Conservation (phyloP, 2,888 invertebrate genomes). For the Drosophila suboccidentalis region DNA sequence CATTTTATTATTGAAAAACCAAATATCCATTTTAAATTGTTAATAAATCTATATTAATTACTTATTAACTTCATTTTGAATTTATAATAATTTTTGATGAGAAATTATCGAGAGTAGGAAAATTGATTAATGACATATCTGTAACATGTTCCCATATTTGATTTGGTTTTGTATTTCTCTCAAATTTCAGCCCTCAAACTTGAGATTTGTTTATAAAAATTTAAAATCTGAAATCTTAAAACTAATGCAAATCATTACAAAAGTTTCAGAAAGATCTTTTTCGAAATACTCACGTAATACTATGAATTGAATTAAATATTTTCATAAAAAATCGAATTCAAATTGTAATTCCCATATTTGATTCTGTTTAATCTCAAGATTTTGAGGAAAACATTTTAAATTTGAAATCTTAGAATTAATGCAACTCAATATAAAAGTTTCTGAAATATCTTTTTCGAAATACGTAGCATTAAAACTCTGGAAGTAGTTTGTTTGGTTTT, state of each 20-base stretch:
- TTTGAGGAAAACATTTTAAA: no score
- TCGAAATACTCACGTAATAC: no score
- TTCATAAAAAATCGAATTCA: no score
- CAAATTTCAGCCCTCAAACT: neutral
- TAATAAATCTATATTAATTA: neutral
- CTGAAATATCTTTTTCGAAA: no score
- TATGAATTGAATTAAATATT: no score
- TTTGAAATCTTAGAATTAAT: no score
- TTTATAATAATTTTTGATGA: neutral
- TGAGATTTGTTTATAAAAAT: no score
- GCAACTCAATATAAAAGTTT: no score
- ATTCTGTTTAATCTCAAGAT: no score
- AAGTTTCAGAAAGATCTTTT: no score
- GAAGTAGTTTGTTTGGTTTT: neutral
- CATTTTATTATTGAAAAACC: neutral
- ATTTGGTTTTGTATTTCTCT: neutral
- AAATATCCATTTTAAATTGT: neutral
- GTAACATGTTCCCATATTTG: neutral
- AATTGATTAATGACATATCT: neutral
- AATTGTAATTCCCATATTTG: no score
- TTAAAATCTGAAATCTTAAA: neutral
- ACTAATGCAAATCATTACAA: neutral
- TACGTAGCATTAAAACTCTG: no score
- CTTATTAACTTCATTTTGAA: neutral
- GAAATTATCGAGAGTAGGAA: neutral